Percentiles rank a stretch among this genome's conserved stretches.
Conservation (phyloP, 2,797 vertebrate species). For the Xenopus petersii region DNA sequence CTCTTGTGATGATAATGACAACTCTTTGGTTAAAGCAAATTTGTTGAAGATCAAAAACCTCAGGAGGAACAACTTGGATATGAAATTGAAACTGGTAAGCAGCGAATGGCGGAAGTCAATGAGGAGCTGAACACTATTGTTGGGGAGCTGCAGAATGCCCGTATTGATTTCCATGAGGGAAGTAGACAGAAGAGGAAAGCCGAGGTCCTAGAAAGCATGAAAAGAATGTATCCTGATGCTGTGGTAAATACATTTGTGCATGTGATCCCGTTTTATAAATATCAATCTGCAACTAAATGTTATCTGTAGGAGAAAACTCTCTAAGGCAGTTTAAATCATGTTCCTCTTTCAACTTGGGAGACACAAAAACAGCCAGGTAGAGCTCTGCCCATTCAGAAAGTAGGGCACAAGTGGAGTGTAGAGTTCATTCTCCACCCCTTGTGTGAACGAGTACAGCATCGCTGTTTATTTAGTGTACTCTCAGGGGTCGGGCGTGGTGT, state of each 20-base stretch:
- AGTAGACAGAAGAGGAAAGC: slow-evolving; percentile 74
- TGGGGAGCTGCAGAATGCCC: slow-evolving; percentile 76
- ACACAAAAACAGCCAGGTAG: too few species aligned
- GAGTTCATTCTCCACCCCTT: too few species aligned
- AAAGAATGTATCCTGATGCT: slow-evolving; percentile 76
- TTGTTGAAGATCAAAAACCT: slow-evolving; percentile 67
- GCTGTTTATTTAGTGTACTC: too few species aligned
- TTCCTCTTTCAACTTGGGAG: too few species aligned
- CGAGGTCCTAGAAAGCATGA: slow-evolving; percentile 79
- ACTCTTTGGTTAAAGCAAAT: slow-evolving; percentile 59
- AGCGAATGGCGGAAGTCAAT: slow-evolving; percentile 72
- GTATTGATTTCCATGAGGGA: slow-evolving; percentile 80
- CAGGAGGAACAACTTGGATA: slow-evolving; percentile 67
- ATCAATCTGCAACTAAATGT: too few species aligned
- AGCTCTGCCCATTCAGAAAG: too few species aligned
- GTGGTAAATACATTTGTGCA: slow-evolving; percentile 71
- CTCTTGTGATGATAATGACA: neutral
- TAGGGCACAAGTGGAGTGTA: too few species aligned
- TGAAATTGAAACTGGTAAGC: slow-evolving; percentile 67
- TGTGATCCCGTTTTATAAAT: too few species aligned
- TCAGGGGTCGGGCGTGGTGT: too few species aligned
- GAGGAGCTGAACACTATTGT: slow-evolving; percentile 71
- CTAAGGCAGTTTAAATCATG: too few species aligned
- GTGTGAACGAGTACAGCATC: too few species aligned
- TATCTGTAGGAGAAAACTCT: too few species aligned